Evolutionary conservation across 2,888 invertebrate genomes (phyloP), one percentile per base, ranked within the genome.

Genomic region (Agrochola lychnidis): DNA sequence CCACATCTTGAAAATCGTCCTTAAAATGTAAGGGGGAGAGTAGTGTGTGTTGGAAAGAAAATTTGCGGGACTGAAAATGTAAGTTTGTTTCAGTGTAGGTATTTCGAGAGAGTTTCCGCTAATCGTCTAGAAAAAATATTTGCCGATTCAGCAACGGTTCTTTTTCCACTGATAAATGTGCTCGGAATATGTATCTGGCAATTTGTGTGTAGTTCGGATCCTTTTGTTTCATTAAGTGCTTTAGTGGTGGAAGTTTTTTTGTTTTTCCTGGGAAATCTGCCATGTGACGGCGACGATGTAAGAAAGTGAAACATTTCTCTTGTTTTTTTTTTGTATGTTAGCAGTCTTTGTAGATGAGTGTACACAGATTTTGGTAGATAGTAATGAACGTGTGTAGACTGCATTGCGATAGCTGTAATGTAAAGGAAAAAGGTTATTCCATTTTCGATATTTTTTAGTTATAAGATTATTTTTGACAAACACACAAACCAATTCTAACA

Each of bases 111-210:
- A 94, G 92, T 94, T 94, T 93, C 91, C 94, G 94, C 95, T 96
- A 96, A 96, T 96, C 94, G 95, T 91, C 94, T 93, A 94, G 94
- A 96, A 96, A 96, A 96, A 96, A 96, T 95, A 96, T 95, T 95
- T 94, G 96, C 94, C 91, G 94, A 96, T 92, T 95, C 94, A 92
- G 93, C 94, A 88, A 90, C 89, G 91, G 91, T 90, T 94, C 93
- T 94, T 95, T 94, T 93, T 93, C 93, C 88, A 88, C 92, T 95
- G 96, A 95, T 94, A 95, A 95, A 96, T 96, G 95, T 92, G 89
- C 92, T 90, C 90, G 87, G 94, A 94, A 94, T 94, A 94, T 94
- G 94, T 95, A 94, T 94, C 93, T 93, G 89, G 92, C 92, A 91
- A 93, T 94, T 94, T 90, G 91, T 89, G 88, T 90, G 88, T 92